Evolutionary conservation across 2,888 invertebrate genomes (phyloP).

Genomic region (Drosophila falleni): DNA sequence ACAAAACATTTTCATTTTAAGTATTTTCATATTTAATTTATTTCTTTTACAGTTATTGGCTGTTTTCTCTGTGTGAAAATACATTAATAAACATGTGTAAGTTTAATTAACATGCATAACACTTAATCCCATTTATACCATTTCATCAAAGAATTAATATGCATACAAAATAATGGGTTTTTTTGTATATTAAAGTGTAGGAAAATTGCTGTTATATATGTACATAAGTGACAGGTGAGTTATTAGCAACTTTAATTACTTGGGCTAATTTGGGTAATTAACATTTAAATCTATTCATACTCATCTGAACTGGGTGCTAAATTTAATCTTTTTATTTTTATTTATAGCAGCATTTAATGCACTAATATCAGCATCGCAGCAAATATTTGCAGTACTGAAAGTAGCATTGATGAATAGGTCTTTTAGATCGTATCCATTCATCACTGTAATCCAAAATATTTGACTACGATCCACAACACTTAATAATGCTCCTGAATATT

Average conservation of each 20-base stretch:
- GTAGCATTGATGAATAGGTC: not conserved
- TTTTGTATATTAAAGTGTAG: not conserved
- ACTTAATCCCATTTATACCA: not conserved
- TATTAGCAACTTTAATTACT: slow-evolving; percentile 15
- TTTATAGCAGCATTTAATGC: not conserved
- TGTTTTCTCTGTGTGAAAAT: not conserved
- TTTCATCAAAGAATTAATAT: slow-evolving; percentile 6
- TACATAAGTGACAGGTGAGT: not conserved
- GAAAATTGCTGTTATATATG: not conserved
- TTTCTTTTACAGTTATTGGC: too few species aligned
- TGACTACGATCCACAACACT: not conserved
- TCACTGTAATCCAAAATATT: not conserved
- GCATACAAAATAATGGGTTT: not conserved
- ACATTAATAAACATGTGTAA: not conserved
- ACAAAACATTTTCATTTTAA: not conserved
- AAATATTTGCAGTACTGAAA: not conserved
- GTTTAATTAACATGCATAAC: not conserved
- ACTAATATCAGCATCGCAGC: not conserved
- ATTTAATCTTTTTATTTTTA: not conserved
- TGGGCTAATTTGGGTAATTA: slow-evolving; percentile 7
- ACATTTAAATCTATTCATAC: slow-evolving; percentile 6
- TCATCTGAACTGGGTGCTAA: not conserved
- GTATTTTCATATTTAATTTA: not conserved
- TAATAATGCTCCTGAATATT: not conserved
- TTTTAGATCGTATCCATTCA: not conserved